Base-by-base conservation (phyloP, 2,888 invertebrate species). In the Pseudanteris insignis region DNA sequence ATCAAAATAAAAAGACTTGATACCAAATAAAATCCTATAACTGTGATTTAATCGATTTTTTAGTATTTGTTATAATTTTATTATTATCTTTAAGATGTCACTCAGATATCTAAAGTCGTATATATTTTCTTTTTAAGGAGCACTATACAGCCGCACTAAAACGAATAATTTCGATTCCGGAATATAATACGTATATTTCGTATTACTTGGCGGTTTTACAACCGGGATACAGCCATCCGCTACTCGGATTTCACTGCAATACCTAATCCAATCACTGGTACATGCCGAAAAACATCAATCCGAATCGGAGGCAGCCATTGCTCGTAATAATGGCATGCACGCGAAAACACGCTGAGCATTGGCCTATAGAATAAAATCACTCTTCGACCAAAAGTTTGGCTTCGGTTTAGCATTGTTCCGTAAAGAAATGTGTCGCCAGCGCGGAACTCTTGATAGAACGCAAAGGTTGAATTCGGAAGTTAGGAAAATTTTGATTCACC, bases 321-420 rank as follows among this genome's bases (percentile, higher is more conserved):
- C 33, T 29, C 24, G 34, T 36, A 40, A 55, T 55, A 55, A 47
- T 34, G 36, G 9, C 34, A 24, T 4, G 36, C 21, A 18, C 30
- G 14, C 26, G 11, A 38, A 40, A 38, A 40, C 25, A 11, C 28
- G 24, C 33, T 9, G 28, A 13, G 26, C 33, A 34, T 37, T 54
- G 44, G 54, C 37, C 38, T 46, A 38, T 54, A 18, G 43, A 51
- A 51, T 51, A 51, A 51, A 41, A 28, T 41, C 32, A 25, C 38
- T 29, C 47, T 11, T 44, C 53, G 8, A 25, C 13, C 12, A 21
- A 30, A 46, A 43, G 18, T 18, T 38, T 18, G 24, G 30, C 12
- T 25, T 14, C 38, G 21, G 12, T 10, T 2, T 13, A 4, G 33
- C 55, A 55, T 55, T 55, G 55, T 55, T 57, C 48, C 38, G 34